These are phyloP conservation scores for Orientallactaga sibirica DNA, from an alignment of 2,797 vertebrate genomes.

Conservation along the genomic window DNA sequence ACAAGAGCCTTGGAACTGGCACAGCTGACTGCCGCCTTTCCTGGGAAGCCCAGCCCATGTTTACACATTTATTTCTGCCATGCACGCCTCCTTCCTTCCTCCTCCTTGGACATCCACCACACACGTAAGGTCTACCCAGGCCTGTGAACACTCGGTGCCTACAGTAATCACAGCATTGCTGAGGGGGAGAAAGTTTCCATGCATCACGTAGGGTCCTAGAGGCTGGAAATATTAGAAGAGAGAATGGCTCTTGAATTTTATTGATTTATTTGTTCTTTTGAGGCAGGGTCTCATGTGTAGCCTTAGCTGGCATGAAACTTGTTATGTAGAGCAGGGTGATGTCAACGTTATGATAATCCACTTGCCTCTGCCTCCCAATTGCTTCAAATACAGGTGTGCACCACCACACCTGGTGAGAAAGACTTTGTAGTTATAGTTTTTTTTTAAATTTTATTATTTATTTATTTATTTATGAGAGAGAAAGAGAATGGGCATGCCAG, in stretches of 20 bases:
- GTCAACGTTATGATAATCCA: not conserved
- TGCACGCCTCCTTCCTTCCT: too few species aligned
- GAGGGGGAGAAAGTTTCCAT: not conserved
- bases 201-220: not conserved
- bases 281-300: not conserved
- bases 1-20: not conserved
- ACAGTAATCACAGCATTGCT: not conserved
- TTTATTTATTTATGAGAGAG: too few species aligned
- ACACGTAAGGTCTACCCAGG: fast-evolving
- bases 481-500: too few species aligned
- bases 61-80: not conserved
- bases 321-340: not conserved
- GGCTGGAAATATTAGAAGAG: not conserved
- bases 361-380: not conserved
- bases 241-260: not conserved
- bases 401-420: not conserved
- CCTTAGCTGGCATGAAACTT: not conserved
- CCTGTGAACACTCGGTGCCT: not conserved
- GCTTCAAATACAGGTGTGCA: not conserved
- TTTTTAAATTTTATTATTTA: too few species aligned
- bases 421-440: too few species aligned
- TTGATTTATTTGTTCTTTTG: not conserved
- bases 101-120: not conserved
- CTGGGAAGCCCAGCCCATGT: not conserved
- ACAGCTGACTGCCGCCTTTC: fast-evolving